Percentiles rank a stretch among this genome's conserved stretches.
Conservation (phyloP, 2,797 vertebrate genomes). For the Gymnocypris eckloni region DNA sequence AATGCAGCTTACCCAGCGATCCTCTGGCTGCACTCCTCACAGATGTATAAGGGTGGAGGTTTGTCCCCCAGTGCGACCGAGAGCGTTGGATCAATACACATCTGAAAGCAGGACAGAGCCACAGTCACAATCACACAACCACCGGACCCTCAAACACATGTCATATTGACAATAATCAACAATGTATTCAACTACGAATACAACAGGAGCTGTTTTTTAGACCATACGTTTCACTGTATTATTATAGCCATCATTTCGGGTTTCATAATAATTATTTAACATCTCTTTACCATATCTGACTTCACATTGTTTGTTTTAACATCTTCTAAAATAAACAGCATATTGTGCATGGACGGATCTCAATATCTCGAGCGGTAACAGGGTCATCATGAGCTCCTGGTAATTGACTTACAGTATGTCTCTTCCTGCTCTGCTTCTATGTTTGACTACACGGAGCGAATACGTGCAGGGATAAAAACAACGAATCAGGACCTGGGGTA, state of each 20-base stretch:
- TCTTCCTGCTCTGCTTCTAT: conserved; percentile 69
- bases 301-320: background rate
- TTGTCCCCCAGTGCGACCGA: conserved; percentile 98
- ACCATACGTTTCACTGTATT: background rate
- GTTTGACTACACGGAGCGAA: conserved; percentile 69
- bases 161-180: background rate
- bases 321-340: background rate
- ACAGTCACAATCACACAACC: background rate
- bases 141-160: background rate
- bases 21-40: conserved; percentile 98
- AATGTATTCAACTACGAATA: no score
- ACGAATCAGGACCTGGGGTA: background rate
- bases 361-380: background rate
- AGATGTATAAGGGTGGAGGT: conserved; percentile 95
- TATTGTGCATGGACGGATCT: background rate
- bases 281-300: background rate
- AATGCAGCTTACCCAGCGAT: conserved; percentile 89
- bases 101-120: conserved; percentile 76
- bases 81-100: conserved; percentile 98
- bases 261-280: background rate
- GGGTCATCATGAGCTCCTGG: conserved; percentile 32
- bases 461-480: conserved; percentile 58
- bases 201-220: background rate
- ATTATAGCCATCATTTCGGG: background rate
- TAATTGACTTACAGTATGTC: conserved; percentile 77